Evolutionary conservation across 2,113 vertebrate species (phyloP).

Genomic region (Otus sunia): DNA sequence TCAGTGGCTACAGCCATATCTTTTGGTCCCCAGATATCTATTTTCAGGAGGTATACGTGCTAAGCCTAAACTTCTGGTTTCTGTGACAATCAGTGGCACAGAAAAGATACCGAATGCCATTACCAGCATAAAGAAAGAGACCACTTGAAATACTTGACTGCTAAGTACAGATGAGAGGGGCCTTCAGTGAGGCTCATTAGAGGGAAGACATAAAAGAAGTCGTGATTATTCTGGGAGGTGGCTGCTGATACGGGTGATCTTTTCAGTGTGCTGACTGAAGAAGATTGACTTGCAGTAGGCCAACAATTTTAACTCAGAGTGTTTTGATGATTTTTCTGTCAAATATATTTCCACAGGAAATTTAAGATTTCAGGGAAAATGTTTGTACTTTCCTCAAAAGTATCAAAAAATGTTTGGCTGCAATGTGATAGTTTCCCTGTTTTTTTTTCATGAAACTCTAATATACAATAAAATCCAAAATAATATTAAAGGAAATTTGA

Average conservation of each 20-base stretch:
- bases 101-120: neutral
- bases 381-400: neutral
- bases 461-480: neutral
- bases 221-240: constrained; percentile 2
- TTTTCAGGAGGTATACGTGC: neutral
- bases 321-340: neutral
- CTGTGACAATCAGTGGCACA: neutral
- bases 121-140: neutral
- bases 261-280: neutral
- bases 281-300: neutral
- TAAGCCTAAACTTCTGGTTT: constrained; percentile 9
- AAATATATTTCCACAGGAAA: neutral
- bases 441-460: neutral
- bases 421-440: neutral
- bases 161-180: neutral
- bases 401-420: neutral
- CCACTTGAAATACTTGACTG: constrained; percentile 35
- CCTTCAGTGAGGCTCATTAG: neutral
- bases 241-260: neutral
- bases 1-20: neutral
- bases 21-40: neutral
- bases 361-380: neutral
- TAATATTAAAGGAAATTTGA: neutral
- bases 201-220: constrained; percentile 9
- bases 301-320: neutral